These are phyloP conservation scores for Folsomia candida DNA, from an alignment of 2,888 invertebrate species.

Conservation along the genomic window DNA sequence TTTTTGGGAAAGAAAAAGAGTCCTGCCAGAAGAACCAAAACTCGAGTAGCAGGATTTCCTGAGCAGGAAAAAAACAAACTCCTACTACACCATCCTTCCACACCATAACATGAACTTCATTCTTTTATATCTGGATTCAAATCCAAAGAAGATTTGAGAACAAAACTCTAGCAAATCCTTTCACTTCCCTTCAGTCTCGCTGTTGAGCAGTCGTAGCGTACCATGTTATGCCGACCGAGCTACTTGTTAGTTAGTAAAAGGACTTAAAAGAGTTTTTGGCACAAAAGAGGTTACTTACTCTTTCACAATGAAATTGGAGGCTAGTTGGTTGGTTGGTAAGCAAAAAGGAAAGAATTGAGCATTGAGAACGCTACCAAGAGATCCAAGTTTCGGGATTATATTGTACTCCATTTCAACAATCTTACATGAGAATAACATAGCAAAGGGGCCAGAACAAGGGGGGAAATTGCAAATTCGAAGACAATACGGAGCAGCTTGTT, in stretches of 20 bases:
- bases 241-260: not conserved
- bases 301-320: not conserved
- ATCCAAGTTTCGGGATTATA: not conserved
- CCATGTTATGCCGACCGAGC: not conserved
- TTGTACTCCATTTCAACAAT: not conserved
- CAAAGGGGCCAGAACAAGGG: not conserved
- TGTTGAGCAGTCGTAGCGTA: not conserved
- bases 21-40: not conserved
- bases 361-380: not conserved
- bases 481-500: conserved; percentile 19
- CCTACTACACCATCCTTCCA: not conserved
- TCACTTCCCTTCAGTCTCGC: no score
- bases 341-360: not conserved
- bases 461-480: conserved; percentile 21
- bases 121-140: not conserved
- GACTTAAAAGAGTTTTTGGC: not conserved
- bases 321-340: not conserved
- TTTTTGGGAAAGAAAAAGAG: not conserved
- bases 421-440: not conserved
- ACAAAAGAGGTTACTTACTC: not conserved
- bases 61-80: not conserved
- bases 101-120: not conserved
- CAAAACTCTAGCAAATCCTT: conserved; percentile 3
- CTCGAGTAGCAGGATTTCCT: conserved; percentile 1
- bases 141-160: not conserved